Evolutionary conservation across 2,797 vertebrate species (phyloP), one percentile per base, ranked within the genome.

Genomic region (Remorina albescens): DNA sequence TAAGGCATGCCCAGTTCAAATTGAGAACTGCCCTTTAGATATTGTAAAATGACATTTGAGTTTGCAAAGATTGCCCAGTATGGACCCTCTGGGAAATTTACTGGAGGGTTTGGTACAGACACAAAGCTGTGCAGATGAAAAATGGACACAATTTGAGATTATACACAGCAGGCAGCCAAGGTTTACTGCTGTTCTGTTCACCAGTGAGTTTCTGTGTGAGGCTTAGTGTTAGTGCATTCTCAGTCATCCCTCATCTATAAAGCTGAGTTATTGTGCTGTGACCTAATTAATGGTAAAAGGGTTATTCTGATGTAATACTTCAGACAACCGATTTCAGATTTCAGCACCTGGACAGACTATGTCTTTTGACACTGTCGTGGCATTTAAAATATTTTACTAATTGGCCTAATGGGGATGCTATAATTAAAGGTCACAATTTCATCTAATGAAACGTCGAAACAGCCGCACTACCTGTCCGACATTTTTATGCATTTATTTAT

Each of bases 1-100:
- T 99, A 91, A 91, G 84, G 56, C 79, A 36, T 9, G 59, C n/a
- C 53, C 37, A 13, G 53, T 74, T 85, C 77, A 76, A 76, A 85
- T 78, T 64, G 7, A 23, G 18, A 74, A 16, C 54, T 87, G 78
- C 70, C 81, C 78, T 89, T 88, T 86, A 79, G 67, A 80, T 70
- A 63, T 47, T 71, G 47, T 67, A 66, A 71, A 67, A 74, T 88
- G 82, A 86, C 88, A 84, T 91, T 90, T 89, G 25, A 79, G 82
- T 69, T 62, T 16, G 70, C 47, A 36, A 21, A 75, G 63, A 78
- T 65, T 57, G 70, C 70, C 76, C 67, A 74, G 61, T 67, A 32
- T 25, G 57, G 32, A 51, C 61, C 73, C 82, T 80, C 37, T 61
- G 76, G 78, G 81, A 68, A 59, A 58, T 87, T 87, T 80, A 83